Evolutionary conservation across 2,888 invertebrate genomes (phyloP).

Genomic region (Opisthograptis luteolata): DNA sequence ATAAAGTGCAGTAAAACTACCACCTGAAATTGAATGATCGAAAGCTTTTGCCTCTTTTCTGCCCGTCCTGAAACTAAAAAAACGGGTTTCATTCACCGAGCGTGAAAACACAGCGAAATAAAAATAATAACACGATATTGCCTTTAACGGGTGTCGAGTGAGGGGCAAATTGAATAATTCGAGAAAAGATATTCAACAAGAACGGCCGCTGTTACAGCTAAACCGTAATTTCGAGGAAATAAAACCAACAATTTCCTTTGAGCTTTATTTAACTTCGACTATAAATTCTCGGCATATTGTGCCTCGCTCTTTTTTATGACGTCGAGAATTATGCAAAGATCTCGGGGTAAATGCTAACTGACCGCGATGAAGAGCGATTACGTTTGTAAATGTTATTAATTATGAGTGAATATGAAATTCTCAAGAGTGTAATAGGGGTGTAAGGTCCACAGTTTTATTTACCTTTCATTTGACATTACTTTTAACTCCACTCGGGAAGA

Average conservation of each 20-base stretch:
- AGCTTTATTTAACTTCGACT: constrained; percentile 51
- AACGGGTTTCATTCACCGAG: background rate
- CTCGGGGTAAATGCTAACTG: constrained; percentile 23
- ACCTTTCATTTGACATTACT: background rate
- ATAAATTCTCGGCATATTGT: constrained; percentile 48
- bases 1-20: too few species aligned
- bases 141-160: constrained; percentile 32
- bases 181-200: constrained; percentile 52
- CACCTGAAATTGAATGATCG: too few species aligned
- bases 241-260: constrained; percentile 55
- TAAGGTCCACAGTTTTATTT: background rate
- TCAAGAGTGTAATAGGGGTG: background rate
- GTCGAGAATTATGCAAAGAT: constrained; percentile 30
- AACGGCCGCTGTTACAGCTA: constrained; percentile 48
- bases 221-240: constrained; percentile 59
- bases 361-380: constrained; percentile 20
- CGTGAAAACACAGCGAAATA: constrained; percentile 6
- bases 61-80: background rate
- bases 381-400: constrained; percentile 11
- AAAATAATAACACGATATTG: constrained; percentile 30
- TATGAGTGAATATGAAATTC: constrained; percentile 13
- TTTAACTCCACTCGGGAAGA: too few species aligned
- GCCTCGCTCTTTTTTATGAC: constrained; percentile 37
- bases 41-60: too few species aligned
- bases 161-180: constrained; percentile 58